phyloP scores from a whole-genome alignment of 2,797 vertebrate species.

The Gadopsis bispinosus region DNA sequence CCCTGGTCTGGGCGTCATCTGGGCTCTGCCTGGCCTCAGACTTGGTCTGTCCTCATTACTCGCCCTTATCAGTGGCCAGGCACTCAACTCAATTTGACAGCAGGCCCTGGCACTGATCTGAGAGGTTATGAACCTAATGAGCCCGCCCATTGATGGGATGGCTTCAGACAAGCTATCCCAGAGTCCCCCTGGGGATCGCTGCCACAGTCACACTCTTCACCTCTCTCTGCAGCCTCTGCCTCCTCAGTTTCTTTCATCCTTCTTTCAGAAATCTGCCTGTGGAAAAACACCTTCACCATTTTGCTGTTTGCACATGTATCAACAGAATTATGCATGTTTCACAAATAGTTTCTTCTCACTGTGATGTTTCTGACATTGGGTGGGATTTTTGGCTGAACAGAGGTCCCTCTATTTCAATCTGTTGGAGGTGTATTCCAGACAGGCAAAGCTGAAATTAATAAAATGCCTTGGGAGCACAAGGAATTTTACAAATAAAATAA shows the following conservation, averaged over 20 bases:
- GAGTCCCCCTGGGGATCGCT: constrained; percentile 77
- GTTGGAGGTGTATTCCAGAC: neutral
- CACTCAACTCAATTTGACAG: constrained; percentile 83
- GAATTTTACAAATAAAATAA: neutral
- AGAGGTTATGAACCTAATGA: constrained; percentile 90
- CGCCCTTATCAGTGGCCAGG: constrained; percentile 84
- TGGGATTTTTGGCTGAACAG: constrained; percentile 3
- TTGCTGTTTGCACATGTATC: constrained; percentile 22
- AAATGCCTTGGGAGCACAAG: neutral
- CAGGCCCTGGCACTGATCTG: constrained; percentile 79
- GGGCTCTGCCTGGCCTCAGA: constrained; percentile 68
- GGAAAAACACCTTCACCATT: constrained; percentile 28
- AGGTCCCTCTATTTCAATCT: constrained; percentile 2
- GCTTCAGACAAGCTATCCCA: constrained; percentile 83
- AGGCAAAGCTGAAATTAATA: neutral
- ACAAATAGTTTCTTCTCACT: constrained; percentile 11
- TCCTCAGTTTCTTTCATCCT: constrained; percentile 30
- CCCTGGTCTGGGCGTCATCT: constrained; percentile 76
- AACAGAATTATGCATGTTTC: neutral
- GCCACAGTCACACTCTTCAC: constrained; percentile 78
- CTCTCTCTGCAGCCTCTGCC: constrained; percentile 57
- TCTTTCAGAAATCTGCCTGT: constrained; percentile 37
- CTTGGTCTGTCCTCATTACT: constrained; percentile 83
- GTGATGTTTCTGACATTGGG: neutral
- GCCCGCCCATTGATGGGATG: constrained; percentile 82